Conservation (phyloP, 2,888 invertebrate species). For the Uropetala carovei region DNA sequence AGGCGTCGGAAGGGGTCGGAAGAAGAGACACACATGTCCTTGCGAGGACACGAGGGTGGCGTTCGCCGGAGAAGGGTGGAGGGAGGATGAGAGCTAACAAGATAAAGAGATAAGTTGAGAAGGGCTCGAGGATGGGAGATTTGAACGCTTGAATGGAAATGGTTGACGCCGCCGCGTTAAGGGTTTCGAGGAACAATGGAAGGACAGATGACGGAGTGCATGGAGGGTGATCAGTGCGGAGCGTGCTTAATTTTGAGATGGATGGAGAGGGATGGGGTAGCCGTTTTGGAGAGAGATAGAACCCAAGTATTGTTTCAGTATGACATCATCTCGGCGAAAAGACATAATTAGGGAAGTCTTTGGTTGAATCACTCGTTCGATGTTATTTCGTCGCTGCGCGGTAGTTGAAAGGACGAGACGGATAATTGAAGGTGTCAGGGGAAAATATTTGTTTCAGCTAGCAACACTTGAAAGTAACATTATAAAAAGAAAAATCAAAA, state of each 20-base stretch:
- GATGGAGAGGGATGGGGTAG: background rate
- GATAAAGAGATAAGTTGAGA: slow-evolving; percentile 22
- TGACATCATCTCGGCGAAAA: slow-evolving; percentile 11
- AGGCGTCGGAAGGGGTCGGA: background rate
- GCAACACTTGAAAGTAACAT: no score
- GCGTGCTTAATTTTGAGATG: slow-evolving; percentile 48
- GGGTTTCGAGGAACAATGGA: slow-evolving; percentile 25
- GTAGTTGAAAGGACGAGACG: background rate
- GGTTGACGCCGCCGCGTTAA: background rate
- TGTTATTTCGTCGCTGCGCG: no score
- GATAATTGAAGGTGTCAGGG: background rate
- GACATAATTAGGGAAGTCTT: background rate
- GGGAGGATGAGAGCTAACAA: background rate
- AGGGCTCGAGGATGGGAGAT: slow-evolving; percentile 1
- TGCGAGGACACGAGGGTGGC: no score
- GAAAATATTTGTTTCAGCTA: background rate
- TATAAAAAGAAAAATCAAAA: no score
- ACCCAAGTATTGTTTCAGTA: slow-evolving; percentile 23
- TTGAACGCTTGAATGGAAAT: slow-evolving; percentile 56
- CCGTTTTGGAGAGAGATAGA: slow-evolving; percentile 42
- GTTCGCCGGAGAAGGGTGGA: background rate
- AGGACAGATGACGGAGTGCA: slow-evolving; percentile 53
- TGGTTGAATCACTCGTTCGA: background rate
- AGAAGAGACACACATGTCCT: background rate
- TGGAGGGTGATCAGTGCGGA: slow-evolving; percentile 31